Evolutionary conservation across 2,888 invertebrate genomes (phyloP).

Genomic region (Deilephila elpenor): DNA sequence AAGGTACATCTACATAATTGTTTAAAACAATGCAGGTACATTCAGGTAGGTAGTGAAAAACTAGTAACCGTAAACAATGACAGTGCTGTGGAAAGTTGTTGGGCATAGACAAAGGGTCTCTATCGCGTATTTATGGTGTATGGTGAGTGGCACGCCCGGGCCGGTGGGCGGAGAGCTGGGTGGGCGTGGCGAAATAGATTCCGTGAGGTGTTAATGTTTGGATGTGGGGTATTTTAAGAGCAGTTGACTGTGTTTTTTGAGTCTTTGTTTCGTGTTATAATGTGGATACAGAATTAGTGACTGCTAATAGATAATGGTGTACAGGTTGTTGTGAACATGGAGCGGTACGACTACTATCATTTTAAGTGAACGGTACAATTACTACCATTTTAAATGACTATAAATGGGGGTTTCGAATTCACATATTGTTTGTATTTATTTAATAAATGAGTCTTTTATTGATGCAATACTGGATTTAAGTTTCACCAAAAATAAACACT

Average conservation of each 20-base stretch:
- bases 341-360: no score
- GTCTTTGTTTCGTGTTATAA: not conserved
- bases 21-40: not conserved
- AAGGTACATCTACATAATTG: no score
- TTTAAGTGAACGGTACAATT: no score
- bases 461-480: no score
- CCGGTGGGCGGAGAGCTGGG: conserved; percentile 52
- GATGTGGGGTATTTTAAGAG: conserved; percentile 20
- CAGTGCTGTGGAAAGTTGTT: conserved; percentile 11
- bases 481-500: no score
- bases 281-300: no score
- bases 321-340: no score
- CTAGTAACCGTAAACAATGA: conserved; percentile 16
- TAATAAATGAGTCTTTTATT: no score
- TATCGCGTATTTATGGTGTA: conserved; percentile 36
- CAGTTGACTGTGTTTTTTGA: not conserved
- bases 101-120: conserved; percentile 39
- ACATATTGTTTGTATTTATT: no score
- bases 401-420: no score
- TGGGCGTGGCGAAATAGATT: conserved; percentile 55
- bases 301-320: no score
- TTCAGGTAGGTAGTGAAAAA: not conserved
- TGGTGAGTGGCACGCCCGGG: conserved; percentile 54
- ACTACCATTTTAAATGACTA: no score
- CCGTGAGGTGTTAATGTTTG: conserved; percentile 39